Evolutionary conservation across 2,888 invertebrate species (phyloP).

Genomic region (Aspidiotus destructor): DNA sequence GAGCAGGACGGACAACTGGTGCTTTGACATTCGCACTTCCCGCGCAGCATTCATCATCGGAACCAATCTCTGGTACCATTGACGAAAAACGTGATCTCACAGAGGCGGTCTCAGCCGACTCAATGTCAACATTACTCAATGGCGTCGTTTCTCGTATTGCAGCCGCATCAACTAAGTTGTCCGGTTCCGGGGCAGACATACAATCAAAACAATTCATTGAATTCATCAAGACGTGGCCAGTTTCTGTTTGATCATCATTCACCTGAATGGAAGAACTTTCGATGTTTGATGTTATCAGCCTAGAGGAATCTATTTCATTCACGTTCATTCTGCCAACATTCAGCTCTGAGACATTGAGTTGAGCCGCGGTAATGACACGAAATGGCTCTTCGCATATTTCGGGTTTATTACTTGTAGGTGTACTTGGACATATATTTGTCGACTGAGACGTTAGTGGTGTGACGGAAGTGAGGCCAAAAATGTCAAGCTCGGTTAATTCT

Average conservation of each 20-base stretch:
- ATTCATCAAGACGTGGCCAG: slow-evolving; percentile 18
- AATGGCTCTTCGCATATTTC: slow-evolving; percentile 4
- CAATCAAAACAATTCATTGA: slow-evolving; percentile 10
- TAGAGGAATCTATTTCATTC: slow-evolving; percentile 66
- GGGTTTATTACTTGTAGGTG: not conserved
- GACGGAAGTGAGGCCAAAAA: not conserved
- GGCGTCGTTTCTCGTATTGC: slow-evolving; percentile 6
- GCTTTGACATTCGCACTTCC: slow-evolving; percentile 18
- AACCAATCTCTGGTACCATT: slow-evolving; percentile 35
- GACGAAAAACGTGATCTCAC: slow-evolving; percentile 34
- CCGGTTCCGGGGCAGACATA: slow-evolving; percentile 8
- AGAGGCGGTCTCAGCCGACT: not conserved
- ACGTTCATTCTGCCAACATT: slow-evolving; percentile 71
- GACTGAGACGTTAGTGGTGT: not conserved
- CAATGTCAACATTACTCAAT: slow-evolving; percentile 5
- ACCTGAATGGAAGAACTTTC: slow-evolving; percentile 64
- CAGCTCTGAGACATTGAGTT: slow-evolving; percentile 61
- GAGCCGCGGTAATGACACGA: slow-evolving; percentile 45
- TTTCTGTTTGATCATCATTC: slow-evolving; percentile 58
- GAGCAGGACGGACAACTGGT: slow-evolving; percentile 21
- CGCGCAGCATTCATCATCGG: slow-evolving; percentile 31
- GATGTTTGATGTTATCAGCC: slow-evolving; percentile 69
- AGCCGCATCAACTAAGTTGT: not conserved
- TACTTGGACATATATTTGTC: not conserved
- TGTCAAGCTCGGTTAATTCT: not conserved